phyloP scores from a whole-genome alignment of 2,797 vertebrate species.

The Podarcis siculus region DNA sequence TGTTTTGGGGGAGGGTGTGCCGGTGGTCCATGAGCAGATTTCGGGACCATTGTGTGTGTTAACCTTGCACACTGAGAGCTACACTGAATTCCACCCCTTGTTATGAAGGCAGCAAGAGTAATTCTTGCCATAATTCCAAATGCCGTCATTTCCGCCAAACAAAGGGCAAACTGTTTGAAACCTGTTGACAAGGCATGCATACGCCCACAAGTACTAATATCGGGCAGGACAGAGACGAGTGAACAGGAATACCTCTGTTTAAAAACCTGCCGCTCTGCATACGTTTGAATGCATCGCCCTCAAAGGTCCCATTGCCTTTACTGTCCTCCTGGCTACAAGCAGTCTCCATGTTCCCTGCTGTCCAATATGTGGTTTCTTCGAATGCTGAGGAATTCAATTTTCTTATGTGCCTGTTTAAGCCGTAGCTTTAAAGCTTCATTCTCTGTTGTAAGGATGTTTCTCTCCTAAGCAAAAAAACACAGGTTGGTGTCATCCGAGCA shows the following conservation, averaged over 20 bases:
- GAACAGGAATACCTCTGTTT: constrained; percentile 26
- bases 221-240: constrained; percentile 6
- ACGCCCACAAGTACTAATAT: constrained; percentile 11
- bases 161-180: constrained; percentile 33
- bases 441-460: constrained; percentile 78
- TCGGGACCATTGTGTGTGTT: not conserved
- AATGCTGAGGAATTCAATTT: constrained; percentile 78
- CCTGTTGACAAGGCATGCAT: constrained; percentile 29
- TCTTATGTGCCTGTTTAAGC: constrained; percentile 80
- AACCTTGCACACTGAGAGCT: not conserved
- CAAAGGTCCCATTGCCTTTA: constrained; percentile 22
- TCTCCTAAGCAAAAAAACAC: constrained; percentile 74
- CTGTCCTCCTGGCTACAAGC: constrained; percentile 64
- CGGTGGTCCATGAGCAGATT: too few species aligned
- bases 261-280: constrained; percentile 26
- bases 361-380: constrained; percentile 72
- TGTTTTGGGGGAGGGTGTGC: too few species aligned
- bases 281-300: constrained; percentile 47
- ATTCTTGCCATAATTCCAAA: constrained; percentile 23
- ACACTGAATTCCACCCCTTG: not conserved
- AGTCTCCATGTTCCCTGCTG: constrained; percentile 68
- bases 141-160: constrained; percentile 9
- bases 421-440: constrained; percentile 81
- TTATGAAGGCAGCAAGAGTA: constrained; percentile 14
- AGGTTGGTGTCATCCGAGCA: constrained; percentile 37